Conservation (phyloP, 2,888 invertebrate genomes). For the Hirtodrosophila histrioides region DNA sequence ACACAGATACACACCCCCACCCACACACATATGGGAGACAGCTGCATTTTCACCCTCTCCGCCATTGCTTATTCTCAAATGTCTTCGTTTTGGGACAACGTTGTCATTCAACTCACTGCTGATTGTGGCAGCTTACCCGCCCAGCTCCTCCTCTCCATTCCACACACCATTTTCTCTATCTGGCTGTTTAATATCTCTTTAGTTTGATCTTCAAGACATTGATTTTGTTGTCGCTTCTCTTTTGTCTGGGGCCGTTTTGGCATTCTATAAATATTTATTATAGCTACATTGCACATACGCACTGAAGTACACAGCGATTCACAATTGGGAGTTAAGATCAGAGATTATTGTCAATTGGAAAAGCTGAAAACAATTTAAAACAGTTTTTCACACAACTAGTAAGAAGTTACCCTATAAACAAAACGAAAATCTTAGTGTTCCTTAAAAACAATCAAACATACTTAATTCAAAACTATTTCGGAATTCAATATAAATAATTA, state of each 20-base stretch:
- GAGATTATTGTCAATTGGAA: not conserved
- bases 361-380: too few relatives aligned
- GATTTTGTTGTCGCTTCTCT: slow-evolving; percentile 12
- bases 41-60: slow-evolving; percentile 35
- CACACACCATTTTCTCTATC: slow-evolving; percentile 12
- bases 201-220: slow-evolving; percentile 26
- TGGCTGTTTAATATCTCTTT: slow-evolving; percentile 29
- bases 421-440: too few relatives aligned
- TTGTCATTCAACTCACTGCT: slow-evolving; percentile 56
- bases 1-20: slow-evolving; percentile 11
- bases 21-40: slow-evolving; percentile 9
- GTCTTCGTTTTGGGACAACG: slow-evolving; percentile 49
- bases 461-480: too few relatives aligned
- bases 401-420: too few relatives aligned
- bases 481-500: too few relatives aligned
- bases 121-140: slow-evolving; percentile 27
- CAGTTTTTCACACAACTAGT: too few relatives aligned
- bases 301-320: not conserved
- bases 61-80: slow-evolving; percentile 34
- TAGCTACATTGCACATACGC: slow-evolving; percentile 3
- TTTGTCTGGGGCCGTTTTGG: not conserved
- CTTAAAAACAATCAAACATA: too few relatives aligned
- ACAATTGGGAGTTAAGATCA: slow-evolving; percentile 2
- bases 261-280: not conserved
- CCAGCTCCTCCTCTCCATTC: not conserved